Conservation (phyloP, 2,113 vertebrate species). For the Orthochromis indermauri region DNA sequence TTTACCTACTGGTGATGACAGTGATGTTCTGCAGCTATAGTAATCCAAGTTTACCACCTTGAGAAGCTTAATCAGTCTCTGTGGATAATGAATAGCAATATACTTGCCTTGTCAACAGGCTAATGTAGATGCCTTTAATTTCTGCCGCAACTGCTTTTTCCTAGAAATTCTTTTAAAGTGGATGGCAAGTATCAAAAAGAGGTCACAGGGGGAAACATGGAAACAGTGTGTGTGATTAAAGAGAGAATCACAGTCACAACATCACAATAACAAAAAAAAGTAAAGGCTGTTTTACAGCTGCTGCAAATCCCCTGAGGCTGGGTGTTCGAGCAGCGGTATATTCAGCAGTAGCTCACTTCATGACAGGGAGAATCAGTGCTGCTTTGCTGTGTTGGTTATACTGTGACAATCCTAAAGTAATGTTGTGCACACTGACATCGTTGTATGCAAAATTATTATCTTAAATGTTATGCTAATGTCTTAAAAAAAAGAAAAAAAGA, state of each 20-base stretch:
- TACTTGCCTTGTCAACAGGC: background rate
- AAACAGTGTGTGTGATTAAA: background rate
- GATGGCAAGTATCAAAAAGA: background rate
- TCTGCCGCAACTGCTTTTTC: background rate
- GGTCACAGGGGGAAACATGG: background rate
- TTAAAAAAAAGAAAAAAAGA: accelerated
- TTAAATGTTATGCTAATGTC: background rate
- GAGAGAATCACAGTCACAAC: background rate
- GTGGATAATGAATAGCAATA: background rate
- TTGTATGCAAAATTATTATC: background rate
- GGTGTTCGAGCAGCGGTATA: background rate
- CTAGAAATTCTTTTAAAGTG: background rate
- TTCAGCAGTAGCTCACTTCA: background rate
- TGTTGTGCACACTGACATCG: background rate
- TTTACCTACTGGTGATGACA: background rate
- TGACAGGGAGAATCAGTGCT: background rate
- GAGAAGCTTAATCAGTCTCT: background rate
- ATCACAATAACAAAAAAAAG: background rate
- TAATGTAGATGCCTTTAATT: background rate
- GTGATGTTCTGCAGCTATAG: background rate
- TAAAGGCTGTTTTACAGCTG: background rate
- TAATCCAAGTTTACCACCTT: background rate
- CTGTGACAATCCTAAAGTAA: background rate
- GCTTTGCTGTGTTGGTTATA: background rate
- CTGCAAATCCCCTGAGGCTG: background rate